Evolutionary conservation across 1,140 invertebrate species (phyloP).

Genomic region (Nasonia giraulti): DNA sequence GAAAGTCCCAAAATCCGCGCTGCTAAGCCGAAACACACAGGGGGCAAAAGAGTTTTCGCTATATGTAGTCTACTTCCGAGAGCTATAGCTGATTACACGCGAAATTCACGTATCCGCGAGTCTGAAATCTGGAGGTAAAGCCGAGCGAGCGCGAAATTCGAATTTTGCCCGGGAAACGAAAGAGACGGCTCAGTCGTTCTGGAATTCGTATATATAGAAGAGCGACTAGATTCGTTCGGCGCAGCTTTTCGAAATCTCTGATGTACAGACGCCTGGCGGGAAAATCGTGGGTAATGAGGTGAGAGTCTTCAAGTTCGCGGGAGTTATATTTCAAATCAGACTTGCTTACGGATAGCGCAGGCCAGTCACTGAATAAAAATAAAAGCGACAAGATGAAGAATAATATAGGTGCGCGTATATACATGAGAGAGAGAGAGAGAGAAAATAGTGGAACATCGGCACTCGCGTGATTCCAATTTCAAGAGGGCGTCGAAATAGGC

Average conservation of each 20-base stretch:
- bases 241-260: no score
- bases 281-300: no score
- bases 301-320: no score
- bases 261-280: no score
- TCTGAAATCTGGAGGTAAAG: background rate
- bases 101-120: no score
- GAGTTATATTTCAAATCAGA: no score
- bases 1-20: no score
- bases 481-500: conserved; percentile 27
- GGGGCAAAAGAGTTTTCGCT: no score
- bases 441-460: conserved; percentile 16
- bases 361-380: background rate
- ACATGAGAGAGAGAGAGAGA: background rate
- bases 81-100: no score
- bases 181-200: background rate
- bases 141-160: conserved; percentile 22
- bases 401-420: background rate
- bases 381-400: background rate
- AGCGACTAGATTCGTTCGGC: background rate
- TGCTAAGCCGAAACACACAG: no score
- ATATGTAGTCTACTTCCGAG: no score
- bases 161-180: background rate
- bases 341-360: no score
- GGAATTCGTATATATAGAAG: background rate
- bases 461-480: conserved; percentile 34